These are phyloP conservation scores for Trialeurodes vaporariorum DNA, from an alignment of 1,140 invertebrate genomes.

Conservation along the genomic window DNA sequence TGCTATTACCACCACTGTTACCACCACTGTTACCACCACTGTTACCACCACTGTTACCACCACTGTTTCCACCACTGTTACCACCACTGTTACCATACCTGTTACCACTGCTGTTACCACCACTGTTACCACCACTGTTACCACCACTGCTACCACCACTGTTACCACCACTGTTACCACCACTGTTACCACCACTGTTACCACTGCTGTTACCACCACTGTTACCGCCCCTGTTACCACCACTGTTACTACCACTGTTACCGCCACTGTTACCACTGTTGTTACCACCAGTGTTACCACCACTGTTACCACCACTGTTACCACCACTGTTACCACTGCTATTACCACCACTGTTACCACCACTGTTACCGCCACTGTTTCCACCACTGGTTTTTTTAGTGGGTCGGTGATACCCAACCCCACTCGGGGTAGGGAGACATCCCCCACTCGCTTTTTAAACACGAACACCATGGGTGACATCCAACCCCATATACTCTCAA, in stretches of 20 bases:
- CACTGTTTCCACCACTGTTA: not conserved
- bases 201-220: constrained; percentile 19
- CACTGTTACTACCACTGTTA: constrained; percentile 22
- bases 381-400: not conserved
- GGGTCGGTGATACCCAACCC: too few relatives aligned
- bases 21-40: not conserved
- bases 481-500: too few relatives aligned
- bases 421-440: too few relatives aligned
- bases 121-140: not conserved
- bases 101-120: constrained; percentile 7
- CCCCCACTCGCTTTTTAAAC: too few relatives aligned
- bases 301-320: too few relatives aligned
- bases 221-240: not conserved
- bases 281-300: too few relatives aligned
- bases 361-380: too few relatives aligned
- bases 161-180: constrained; percentile 13
- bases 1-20: constrained; percentile 38
- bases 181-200: constrained; percentile 3
- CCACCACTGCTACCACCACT: constrained; percentile 39
- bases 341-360: too few relatives aligned
- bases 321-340: too few relatives aligned
- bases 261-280: too few relatives aligned
- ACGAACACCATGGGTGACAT: too few relatives aligned
- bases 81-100: not conserved
- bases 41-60: not conserved